Evolutionary conservation across 2,797 vertebrate genomes (phyloP), one percentile per base, ranked within the genome.

Genomic region (Sternotherus odoratus): DNA sequence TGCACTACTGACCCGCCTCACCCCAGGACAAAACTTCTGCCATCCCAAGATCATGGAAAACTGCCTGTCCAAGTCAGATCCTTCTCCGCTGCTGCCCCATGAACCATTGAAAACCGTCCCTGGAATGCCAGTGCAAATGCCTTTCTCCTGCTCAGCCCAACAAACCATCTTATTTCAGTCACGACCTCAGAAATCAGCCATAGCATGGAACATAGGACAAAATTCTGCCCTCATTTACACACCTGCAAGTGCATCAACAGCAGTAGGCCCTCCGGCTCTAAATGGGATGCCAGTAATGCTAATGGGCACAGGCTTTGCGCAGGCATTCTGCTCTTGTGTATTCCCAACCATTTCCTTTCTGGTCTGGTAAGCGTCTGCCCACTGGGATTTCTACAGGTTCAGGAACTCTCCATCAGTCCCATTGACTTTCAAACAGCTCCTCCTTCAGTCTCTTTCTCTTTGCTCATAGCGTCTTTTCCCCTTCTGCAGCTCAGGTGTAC

Each of bases 401-500:
- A 90, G 79, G 80, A 77, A 19, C 53, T 30, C 28, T 11, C 51
- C n/a, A 1, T 30, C 82, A 82, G 75, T 39, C 83, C 28, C 1
- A 4, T 13, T 77, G 21, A 43, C 23, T 87, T 79, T 69, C 36
- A n/a, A 26, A 81, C 12, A n/a, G 12, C 33, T 50, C 82, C 36
- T 82, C 33, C 83, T 84, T 48, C 43, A 60, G 53, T 75, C 39
- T 43, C 36, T 43, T 84, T 53, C 82, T 79, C 0, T 0, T 12
- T 46, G 6, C 15, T 91, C 84, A 96, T 0, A 26, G 23, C 36
- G 0, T 36, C 17, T 72, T 60, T 94, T 10, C 78, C 85, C 87
- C 88, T 79, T 88, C 77, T 97, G 60, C 97, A 99, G 99, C 99
- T 92, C 99, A 99, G 98, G 99, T 99, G 83, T 99, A 98, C 89